These are phyloP conservation scores for Toxonevra muliebris DNA, from an alignment of 2,888 invertebrate species.

Conservation along the genomic window DNA sequence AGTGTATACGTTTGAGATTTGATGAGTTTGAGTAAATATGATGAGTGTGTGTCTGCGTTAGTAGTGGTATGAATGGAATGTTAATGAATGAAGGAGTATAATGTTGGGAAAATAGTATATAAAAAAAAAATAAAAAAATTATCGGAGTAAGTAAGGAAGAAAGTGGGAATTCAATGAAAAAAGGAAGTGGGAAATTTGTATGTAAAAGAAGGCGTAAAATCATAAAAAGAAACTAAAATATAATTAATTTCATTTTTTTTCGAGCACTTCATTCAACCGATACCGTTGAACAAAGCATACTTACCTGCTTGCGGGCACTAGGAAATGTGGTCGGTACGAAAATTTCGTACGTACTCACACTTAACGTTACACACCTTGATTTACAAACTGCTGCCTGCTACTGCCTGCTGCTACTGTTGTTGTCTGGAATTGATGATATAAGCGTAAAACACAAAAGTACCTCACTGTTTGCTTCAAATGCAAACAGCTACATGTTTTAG, in stretches of 20 bases:
- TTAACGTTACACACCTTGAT: not conserved
- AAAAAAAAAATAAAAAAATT: not conserved
- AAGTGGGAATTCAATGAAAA: not conserved
- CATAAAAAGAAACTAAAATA: constrained; percentile 45
- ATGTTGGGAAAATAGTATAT: not conserved
- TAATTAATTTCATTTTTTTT: constrained; percentile 40
- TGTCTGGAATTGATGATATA: constrained; percentile 7
- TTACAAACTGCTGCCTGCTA: not conserved
- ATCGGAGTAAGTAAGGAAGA: not conserved
- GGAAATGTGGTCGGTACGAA: too few relatives aligned
- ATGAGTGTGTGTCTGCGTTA: not conserved
- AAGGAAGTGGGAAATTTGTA: not conserved
- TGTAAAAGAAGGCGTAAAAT: constrained; percentile 43
- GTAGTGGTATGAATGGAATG: not conserved
- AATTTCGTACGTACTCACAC: too few relatives aligned
- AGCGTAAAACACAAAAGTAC: constrained; percentile 47
- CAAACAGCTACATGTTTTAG: constrained; percentile 54
- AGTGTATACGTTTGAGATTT: not conserved
- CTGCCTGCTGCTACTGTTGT: not conserved
- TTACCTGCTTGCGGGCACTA: constrained; percentile 60
- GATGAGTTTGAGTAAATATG: not conserved
- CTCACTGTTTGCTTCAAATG: constrained; percentile 52
- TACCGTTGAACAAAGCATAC: constrained; percentile 69
- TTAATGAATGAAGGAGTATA: not conserved
- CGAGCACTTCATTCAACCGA: constrained; percentile 66